Evolutionary conservation across 2,113 vertebrate species (phyloP).

Genomic region (Hemiscyllium ocellatum): DNA sequence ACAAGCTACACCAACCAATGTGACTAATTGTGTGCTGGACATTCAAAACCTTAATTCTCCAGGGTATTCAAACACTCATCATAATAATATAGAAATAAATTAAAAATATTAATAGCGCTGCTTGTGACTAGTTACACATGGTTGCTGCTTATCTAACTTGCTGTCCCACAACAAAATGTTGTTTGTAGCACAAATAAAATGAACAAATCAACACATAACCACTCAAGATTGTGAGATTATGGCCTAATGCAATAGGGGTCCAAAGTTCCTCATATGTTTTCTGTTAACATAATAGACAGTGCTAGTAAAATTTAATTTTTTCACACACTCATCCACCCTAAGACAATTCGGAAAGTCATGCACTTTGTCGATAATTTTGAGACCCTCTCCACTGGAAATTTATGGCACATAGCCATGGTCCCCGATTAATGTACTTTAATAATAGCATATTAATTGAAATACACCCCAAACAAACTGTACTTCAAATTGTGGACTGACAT

Average conservation of each 20-base stretch:
- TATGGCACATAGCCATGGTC: not conserved
- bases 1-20: too few species aligned
- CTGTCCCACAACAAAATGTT: not conserved
- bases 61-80: not conserved
- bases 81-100: too few species aligned
- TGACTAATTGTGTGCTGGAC: too few species aligned
- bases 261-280: not conserved
- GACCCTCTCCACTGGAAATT: not conserved
- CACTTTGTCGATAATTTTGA: not conserved
- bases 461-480: not conserved
- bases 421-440: not conserved
- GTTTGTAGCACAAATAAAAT: not conserved
- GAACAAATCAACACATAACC: not conserved
- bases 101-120: too few species aligned
- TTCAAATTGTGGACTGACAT: not conserved
- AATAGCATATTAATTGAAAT: not conserved
- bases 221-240: not conserved
- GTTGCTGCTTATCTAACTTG: too few species aligned
- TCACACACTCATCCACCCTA: not conserved
- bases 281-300: not conserved
- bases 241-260: not conserved
- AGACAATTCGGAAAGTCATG: not conserved
- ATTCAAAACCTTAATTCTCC: not conserved
- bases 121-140: too few species aligned
- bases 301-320: not conserved